These are phyloP conservation scores for Crenichthys baileyi DNA, from an alignment of 2,797 vertebrate species.

Conservation along the genomic window DNA sequence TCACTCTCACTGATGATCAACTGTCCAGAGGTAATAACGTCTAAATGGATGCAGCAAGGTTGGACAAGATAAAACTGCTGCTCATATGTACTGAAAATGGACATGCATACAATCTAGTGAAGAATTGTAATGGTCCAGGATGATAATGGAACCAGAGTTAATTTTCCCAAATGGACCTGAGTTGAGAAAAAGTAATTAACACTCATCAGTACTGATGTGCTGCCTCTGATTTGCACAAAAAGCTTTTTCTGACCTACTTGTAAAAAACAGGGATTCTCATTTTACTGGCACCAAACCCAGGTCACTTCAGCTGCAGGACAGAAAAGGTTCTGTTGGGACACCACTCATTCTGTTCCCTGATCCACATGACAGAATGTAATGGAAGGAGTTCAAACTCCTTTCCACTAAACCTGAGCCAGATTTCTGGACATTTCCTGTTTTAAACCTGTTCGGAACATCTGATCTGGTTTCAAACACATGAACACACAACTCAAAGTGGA, in stretches of 20 bases:
- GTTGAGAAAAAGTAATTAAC: slow-evolving; percentile 11
- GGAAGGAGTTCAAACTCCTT: neutral
- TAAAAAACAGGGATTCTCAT: slow-evolving; percentile 14
- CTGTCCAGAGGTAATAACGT: neutral
- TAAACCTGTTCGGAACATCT: neutral
- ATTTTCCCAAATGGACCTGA: slow-evolving; percentile 25
- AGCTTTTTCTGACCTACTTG: neutral
- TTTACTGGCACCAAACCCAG: neutral
- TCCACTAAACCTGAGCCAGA: neutral
- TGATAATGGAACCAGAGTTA: slow-evolving; percentile 16
- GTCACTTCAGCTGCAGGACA: neutral
- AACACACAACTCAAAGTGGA: neutral
- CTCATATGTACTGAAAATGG: neutral
- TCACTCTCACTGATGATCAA: neutral
- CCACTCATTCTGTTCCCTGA: neutral
- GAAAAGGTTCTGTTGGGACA: neutral
- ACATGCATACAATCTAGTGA: neutral
- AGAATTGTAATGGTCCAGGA: slow-evolving; percentile 5
- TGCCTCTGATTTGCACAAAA: slow-evolving; percentile 8
- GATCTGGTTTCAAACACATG: neutral
- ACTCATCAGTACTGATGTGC: slow-evolving; percentile 13
- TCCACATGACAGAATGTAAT: neutral
- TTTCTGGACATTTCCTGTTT: neutral
- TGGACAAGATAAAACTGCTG: neutral
- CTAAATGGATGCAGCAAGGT: slow-evolving; percentile 2